Conservation (phyloP, 53 echinoderm and acorn worm genomes). For the Hippasteria phrygiana region DNA sequence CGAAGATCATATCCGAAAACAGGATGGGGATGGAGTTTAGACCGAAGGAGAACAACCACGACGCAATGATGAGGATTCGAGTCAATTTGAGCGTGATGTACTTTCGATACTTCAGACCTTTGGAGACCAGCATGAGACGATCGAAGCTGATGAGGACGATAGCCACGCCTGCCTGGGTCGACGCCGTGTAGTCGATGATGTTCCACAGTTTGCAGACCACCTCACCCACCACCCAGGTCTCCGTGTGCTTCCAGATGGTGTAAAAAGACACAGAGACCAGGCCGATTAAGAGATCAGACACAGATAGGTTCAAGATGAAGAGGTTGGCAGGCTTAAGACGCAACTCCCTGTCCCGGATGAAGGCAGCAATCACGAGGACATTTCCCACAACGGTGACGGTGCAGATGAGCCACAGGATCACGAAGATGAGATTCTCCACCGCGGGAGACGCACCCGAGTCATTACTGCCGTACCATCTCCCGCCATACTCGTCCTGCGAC, state of each 20-base stretch:
- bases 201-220: constrained; percentile 55
- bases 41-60: constrained; percentile 57
- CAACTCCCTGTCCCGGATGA: constrained; percentile 36
- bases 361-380: constrained; percentile 43
- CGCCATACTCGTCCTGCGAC: background rate
- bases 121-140: constrained; percentile 66
- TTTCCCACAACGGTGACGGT: constrained; percentile 62
- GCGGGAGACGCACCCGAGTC: constrained; percentile 14
- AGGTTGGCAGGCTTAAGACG: constrained; percentile 65
- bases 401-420: constrained; percentile 59
- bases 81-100: constrained; percentile 48
- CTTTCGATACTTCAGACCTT: constrained; percentile 51
- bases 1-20: constrained; percentile 30
- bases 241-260: constrained; percentile 54
- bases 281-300: constrained; percentile 65
- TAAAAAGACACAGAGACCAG: constrained; percentile 51
- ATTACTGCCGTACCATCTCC: background rate
- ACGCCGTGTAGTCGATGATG: constrained; percentile 67
- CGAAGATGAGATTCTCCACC: constrained; percentile 48
- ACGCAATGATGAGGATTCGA: constrained; percentile 21
- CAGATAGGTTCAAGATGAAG: constrained; percentile 62
- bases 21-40: constrained; percentile 60
- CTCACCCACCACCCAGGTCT: constrained; percentile 58
- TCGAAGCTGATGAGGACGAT: constrained; percentile 69
- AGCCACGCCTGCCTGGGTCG: constrained; percentile 50